Evolutionary conservation across 2,888 invertebrate species (phyloP), one percentile per base, ranked within the genome.

Genomic region (Ethmia dodecea): DNA sequence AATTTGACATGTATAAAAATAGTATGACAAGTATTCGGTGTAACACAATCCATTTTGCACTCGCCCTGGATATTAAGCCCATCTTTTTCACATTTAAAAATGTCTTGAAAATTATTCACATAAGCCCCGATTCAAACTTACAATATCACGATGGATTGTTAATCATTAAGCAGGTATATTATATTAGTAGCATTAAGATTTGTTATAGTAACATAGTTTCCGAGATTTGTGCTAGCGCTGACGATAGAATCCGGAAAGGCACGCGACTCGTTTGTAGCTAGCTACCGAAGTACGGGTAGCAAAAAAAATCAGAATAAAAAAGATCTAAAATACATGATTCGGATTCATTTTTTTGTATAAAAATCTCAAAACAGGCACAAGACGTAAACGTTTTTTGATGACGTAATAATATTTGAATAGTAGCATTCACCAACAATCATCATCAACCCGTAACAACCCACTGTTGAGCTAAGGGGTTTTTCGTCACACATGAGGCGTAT

Each of bases 131-230:
- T n/a, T n/a, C n/a, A n/a, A n/a, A n/a, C n/a, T n/a, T n/a, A n/a
- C n/a, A n/a, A n/a, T n/a, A n/a, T n/a, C n/a, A n/a, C n/a, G n/a
- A n/a, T n/a, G n/a, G n/a, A n/a, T n/a, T n/a, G n/a, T n/a, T n/a
- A n/a, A n/a, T n/a, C n/a, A n/a, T n/a, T n/a, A n/a, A n/a, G n/a
- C n/a, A n/a, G n/a, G n/a, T n/a, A n/a, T n/a, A n/a, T 22, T 22
- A 9, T n/a, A 8, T 49, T 58, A 60, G 54, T 28, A 5, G 10
- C 5, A 30, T 20, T 30, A 18, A 28, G 16, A 30, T 67, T 64
- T 53, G 62, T 66, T 61, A 60, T 50, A 42, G 45, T 60, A 57
- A 59, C 55, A 52, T 47, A 49, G 62, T 67, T 68, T 63, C 59
- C 49, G 40, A 59, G 69, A 69, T 68, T 56, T 55, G 50, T 49